Evolutionary conservation across 1,140 invertebrate species (phyloP).

Genomic region (Apis laboriosa): DNA sequence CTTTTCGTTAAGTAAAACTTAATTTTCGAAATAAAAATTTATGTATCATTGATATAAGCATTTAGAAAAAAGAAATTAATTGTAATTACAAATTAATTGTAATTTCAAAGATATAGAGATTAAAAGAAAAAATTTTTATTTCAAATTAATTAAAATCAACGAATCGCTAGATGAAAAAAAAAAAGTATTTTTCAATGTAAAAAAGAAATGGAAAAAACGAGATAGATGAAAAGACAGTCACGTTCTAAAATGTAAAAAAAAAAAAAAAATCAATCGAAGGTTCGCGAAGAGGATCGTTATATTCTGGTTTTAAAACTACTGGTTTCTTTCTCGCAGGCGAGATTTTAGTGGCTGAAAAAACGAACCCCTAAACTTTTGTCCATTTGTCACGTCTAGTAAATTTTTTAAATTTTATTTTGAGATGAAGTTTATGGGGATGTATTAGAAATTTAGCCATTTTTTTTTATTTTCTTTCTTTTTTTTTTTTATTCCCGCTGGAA

Average conservation of each 20-base stretch:
- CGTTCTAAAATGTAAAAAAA: constrained; percentile 11
- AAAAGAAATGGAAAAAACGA: no score
- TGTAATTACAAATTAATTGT: no score
- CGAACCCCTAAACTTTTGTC: constrained; percentile 31
- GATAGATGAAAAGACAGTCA: background rate
- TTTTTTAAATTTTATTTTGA: constrained; percentile 22
- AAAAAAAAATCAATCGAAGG: constrained; percentile 4
- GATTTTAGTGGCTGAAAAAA: constrained; percentile 52
- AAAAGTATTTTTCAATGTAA: background rate
- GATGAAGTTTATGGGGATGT: constrained; percentile 7
- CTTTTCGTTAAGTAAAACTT: background rate
- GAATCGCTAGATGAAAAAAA: background rate
- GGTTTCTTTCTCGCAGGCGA: constrained; percentile 69
- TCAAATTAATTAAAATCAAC: no score
- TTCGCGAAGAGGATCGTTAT: background rate
- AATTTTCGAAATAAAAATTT: background rate
- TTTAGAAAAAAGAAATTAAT: no score
- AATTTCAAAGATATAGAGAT: no score
- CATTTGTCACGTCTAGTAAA: constrained; percentile 39
- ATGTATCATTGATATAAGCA: no score
- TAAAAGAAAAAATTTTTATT: no score
- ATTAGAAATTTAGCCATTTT: background rate
- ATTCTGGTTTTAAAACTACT: constrained; percentile 21
- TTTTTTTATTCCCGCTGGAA: background rate
- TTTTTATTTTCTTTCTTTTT: no score